A percentile compares a stretch with the other conserved stretches of the same genome.
Conservation (phyloP, 1,140 invertebrate genomes). For the Tribolium castaneum region DNA sequence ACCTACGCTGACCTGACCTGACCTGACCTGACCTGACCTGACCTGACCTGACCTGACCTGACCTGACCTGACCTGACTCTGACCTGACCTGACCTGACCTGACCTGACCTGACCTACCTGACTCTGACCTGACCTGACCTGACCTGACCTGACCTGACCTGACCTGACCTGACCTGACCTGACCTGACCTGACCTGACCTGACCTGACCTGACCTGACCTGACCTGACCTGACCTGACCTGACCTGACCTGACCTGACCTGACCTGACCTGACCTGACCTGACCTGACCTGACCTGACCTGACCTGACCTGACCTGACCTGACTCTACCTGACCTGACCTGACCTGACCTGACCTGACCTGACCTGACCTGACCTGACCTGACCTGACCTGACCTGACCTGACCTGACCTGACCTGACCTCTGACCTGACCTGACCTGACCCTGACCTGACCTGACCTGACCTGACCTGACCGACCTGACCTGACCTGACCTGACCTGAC, state of each 20-base stretch:
- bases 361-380: slow-evolving; percentile 48
- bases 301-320: slow-evolving; percentile 46
- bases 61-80: slow-evolving; percentile 46
- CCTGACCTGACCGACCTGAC: slow-evolving; percentile 40
- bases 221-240: slow-evolving; percentile 47
- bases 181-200: slow-evolving; percentile 36
- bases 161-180: slow-evolving; percentile 48
- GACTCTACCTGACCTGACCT: slow-evolving; percentile 42
- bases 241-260: slow-evolving; percentile 50
- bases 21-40: slow-evolving; percentile 47
- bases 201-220: slow-evolving; percentile 50
- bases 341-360: slow-evolving; percentile 48
- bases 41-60: slow-evolving; percentile 46
- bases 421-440: slow-evolving; percentile 44
- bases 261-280: slow-evolving; percentile 36
- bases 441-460: slow-evolving; percentile 27
- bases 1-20: slow-evolving; percentile 48
- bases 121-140: slow-evolving; percentile 46
- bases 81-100: slow-evolving; percentile 15
- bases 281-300: slow-evolving; percentile 46
- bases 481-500: slow-evolving; percentile 38
- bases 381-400: slow-evolving; percentile 45
- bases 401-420: no score
- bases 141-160: slow-evolving; percentile 46
- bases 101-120: slow-evolving; percentile 39